Evolutionary conservation across 2,113 vertebrate species (phyloP).

Genomic region (Mormyrus iriodes): DNA sequence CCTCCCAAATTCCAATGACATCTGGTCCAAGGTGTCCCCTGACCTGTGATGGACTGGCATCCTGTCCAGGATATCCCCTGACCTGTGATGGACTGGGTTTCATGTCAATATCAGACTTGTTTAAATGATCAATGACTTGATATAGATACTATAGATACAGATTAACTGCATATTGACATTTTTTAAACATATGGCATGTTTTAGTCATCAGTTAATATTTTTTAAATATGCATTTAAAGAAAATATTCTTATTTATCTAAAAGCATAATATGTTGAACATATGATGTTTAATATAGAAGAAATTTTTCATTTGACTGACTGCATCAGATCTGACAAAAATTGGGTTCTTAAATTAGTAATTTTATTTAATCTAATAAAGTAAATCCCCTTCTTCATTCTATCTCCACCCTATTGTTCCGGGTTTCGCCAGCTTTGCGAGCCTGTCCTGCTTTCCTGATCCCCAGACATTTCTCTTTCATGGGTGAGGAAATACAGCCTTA

Average conservation of each 20-base stretch:
- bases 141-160: not conserved
- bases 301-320: not conserved
- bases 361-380: not conserved
- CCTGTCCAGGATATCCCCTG: not conserved
- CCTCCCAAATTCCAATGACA: not conserved
- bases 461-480: not conserved
- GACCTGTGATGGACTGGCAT: not conserved
- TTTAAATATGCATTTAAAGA: not conserved
- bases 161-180: not conserved
- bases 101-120: not conserved
- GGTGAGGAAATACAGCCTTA: slow-evolving; percentile 1
- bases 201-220: not conserved
- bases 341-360: not conserved
- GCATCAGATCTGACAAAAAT: not conserved
- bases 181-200: not conserved
- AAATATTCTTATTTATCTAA: not conserved
- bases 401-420: not conserved
- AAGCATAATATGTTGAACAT: not conserved
- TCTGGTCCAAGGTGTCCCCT: not conserved
- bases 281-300: not conserved
- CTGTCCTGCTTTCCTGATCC: slow-evolving; percentile 2
- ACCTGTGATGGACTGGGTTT: not conserved
- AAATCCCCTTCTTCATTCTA: not conserved
- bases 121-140: not conserved
- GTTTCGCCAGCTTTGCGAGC: not conserved